Conservation (phyloP, 35 echinoderm and acorn worm genomes). For the Heliocidaris erythrogramma region DNA sequence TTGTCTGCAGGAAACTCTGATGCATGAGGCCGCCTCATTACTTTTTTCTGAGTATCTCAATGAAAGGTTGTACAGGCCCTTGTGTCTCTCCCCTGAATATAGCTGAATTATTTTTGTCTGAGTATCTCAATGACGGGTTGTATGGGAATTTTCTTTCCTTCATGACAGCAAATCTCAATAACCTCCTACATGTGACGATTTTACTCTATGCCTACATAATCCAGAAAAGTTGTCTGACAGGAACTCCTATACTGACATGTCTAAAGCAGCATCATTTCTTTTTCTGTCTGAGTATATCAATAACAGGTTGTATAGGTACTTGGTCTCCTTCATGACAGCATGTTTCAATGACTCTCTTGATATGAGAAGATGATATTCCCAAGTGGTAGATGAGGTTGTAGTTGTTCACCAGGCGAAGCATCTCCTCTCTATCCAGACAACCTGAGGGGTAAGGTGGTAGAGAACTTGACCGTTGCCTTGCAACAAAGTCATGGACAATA, state of each 20-base stretch:
- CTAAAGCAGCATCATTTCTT: neutral
- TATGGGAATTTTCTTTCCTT: neutral
- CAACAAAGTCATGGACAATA: neutral
- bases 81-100: no score
- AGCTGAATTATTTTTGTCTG: no score
- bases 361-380: conserved; percentile 46
- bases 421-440: conserved; percentile 81
- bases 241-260: no score
- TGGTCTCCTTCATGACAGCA: conserved; percentile 41
- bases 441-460: conserved; percentile 60
- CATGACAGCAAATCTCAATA: no score
- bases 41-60: no score
- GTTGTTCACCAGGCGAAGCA: conserved; percentile 79
- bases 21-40: no score
- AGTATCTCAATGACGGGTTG: neutral
- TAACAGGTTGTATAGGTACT: conserved; percentile 80
- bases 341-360: conserved; percentile 59
- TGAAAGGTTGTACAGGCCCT: no score
- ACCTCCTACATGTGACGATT: no score
- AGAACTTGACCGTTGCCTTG: no score
- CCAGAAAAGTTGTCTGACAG: no score
- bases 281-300: conserved; percentile 72
- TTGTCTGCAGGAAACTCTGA: no score
- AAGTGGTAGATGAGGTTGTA: conserved; percentile 98
- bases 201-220: no score